Base-by-base conservation (phyloP, 2,888 invertebrate genomes). In the Dolichopus griseipennis region DNA sequence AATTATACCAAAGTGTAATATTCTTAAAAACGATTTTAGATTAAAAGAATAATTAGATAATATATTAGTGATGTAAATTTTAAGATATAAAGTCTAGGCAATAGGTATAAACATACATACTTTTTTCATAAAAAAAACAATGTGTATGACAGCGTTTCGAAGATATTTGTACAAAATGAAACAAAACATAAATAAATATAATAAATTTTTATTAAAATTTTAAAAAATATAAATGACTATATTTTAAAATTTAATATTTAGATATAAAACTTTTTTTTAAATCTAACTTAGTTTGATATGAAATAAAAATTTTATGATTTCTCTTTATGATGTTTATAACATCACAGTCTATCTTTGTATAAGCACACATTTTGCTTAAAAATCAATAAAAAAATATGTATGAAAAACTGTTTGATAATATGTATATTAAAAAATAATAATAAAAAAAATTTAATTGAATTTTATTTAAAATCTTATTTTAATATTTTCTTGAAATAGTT, bases 1-100 rank as follows among this genome's bases (percentile, higher is more conserved):
- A 61, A 22, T 20, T 62, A 62, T 62, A 62, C 20, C 22, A 62
- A 62, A 62, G 22, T 22, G 22, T 62, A 62, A 62, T 62, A 62
- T 22, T 6, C 8, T 62, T 22, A 27, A 20, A 22, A 22, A 62
- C 12, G 12, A 21, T 21, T 62, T 62, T 62, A 62, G 62, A 62
- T 10, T 21, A 20, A 62, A 22, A n/a, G n/a, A 62, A 7, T 10
- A 62, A 62, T 20, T 15, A 62, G 21, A 21, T 22, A 62, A 62
- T 62, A 8, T 62, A 20, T 62, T 7, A 62, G 62, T 22, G 62
- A 52, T 52, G 52, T 52, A 52, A 52, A 18, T 52, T 52, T 52
- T 52, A 52, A 52, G 15, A 52, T 12, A 4, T 52, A 12, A 52
- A 18, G 15, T 6, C 2, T 52, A 6, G 52, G 6, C n/a, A 10